Base-by-base conservation (phyloP, 2,113 vertebrate species). In the Lasiurus cinereus region DNA sequence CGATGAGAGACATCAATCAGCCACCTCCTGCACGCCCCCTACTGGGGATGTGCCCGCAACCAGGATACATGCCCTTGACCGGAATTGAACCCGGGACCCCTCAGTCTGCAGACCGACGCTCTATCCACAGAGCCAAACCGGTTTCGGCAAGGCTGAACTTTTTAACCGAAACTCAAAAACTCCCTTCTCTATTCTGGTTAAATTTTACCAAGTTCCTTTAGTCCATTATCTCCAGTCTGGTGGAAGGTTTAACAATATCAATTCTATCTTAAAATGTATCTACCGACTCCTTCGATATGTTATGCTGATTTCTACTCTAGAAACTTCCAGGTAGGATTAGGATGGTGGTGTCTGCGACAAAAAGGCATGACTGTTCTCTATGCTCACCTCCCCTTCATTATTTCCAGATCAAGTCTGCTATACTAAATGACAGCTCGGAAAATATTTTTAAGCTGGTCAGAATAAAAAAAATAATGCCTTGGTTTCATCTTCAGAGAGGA, bases 81-180 rank as follows among this genome's bases (percentile, higher is more conserved):
- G 39, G 39, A 39, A 39, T 39, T 5, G 39, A 39, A 39, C 39
- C 39, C 39, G 39, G 39, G 39, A 39, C 39, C 39, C 39, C 39
- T 39, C 39, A 39, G 39, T 39, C 39, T 39, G 39, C 39, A 39
- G 39, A 39, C 39, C 39, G 39, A 39, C 39, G 39, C 39, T 39
- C 39, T 39, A 39, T 39, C 39, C 39, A 39, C 39, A 3, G 39
- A 39, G 39, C 39, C 39, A 39, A 39, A 39, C 39, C 3, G 39
- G 39, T 39, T 39, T 39, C 39, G 39, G 39, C 33, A 67, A 36
- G 62, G 66, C 29, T 82, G 19, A 82, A n/a, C 88, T 93, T 93
- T 93, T 72, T 31, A 95, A 91, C 0, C 54, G 29, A 82, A 85
- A 54, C 33, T 93, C 39, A 89, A 90, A 90, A n/a, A 9, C 83